Base-by-base conservation (phyloP, 1,140 invertebrate genomes). In the Zaprionus lachaisei region DNA sequence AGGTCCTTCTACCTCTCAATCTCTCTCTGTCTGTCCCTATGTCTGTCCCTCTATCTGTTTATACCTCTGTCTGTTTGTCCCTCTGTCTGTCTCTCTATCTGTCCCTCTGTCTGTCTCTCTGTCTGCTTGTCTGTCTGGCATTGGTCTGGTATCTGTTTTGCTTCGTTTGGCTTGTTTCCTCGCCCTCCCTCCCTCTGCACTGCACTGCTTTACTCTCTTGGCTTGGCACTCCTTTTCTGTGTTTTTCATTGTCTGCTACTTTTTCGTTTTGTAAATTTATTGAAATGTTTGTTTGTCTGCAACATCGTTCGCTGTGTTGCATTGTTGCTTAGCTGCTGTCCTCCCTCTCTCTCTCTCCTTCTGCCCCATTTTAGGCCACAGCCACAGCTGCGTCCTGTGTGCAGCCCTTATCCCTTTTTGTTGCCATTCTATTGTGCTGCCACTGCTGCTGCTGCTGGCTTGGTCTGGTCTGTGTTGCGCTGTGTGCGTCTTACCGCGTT, bases 251-350 rank as follows among this genome's bases (percentile, higher is more conserved):
- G 77, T 80, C 79, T 80, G 83, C 34, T 58, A 11, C 15, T 70
- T 72, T 65, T 90, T 72, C 79, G 86, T 34, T 34, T 34, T 34
- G 31, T 34, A 34, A 91, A 89, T 89, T 89, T 89, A 89, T 89
- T 89, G 84, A 89, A 89, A 89, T 91, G 84, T 91, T 89, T 89
- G 84, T 90, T 89, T 89, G 84, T 89, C 85, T 89, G 81, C 83
- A 51, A 62, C 75, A 20, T 31, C 49, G 54, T 20, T 69, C 64
- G 51, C 17, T 77, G 55, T 66, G 17, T 41, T 81, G 80, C 83
- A 74, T 86, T 79, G 72, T 75, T 78, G 70, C 24, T 61, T 77
- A 38, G 15, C 49, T 74, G 77, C 47, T 12, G 41, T 11, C 0
- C 20, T 24, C 9, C 44, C 3, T 57, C 26, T n/a, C 63, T 64